Evolutionary conservation across 2,113 vertebrate genomes (phyloP).

Genomic region (Cepphus grylle): DNA sequence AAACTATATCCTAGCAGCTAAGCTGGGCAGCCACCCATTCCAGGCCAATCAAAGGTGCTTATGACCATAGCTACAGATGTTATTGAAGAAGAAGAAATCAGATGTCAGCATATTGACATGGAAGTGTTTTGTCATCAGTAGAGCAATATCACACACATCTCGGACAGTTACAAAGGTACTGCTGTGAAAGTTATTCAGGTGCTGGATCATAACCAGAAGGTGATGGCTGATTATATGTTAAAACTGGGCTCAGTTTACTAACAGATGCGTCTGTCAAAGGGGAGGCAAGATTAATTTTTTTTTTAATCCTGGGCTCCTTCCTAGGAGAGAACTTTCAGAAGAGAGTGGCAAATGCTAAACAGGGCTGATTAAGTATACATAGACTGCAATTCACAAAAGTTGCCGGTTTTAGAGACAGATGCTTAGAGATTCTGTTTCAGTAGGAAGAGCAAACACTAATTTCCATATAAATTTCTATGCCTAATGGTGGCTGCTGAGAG

Average conservation of each 20-base stretch:
- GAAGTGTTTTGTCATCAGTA: background rate
- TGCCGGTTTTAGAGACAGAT: background rate
- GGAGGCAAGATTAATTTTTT: background rate
- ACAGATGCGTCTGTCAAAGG: background rate
- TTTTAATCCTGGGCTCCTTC: background rate
- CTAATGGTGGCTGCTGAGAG: background rate
- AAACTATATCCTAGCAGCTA: background rate
- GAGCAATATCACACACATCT: accelerated
- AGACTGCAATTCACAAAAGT: background rate
- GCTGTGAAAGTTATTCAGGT: background rate
- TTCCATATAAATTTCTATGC: background rate
- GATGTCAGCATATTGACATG: background rate
- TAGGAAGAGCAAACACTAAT: background rate
- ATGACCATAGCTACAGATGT: background rate
- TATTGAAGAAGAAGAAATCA: background rate
- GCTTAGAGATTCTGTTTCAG: background rate
- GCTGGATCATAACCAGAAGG: background rate
- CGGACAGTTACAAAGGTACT: background rate
- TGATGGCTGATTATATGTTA: background rate
- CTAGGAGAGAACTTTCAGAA: background rate
- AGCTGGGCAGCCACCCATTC: background rate
- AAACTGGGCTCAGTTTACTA: background rate
- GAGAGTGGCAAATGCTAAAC: background rate
- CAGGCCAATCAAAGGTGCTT: background rate
- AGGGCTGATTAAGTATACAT: background rate